Evolutionary conservation across 2,888 invertebrate genomes (phyloP).

Genomic region (Leptarthrus brevirostris): DNA sequence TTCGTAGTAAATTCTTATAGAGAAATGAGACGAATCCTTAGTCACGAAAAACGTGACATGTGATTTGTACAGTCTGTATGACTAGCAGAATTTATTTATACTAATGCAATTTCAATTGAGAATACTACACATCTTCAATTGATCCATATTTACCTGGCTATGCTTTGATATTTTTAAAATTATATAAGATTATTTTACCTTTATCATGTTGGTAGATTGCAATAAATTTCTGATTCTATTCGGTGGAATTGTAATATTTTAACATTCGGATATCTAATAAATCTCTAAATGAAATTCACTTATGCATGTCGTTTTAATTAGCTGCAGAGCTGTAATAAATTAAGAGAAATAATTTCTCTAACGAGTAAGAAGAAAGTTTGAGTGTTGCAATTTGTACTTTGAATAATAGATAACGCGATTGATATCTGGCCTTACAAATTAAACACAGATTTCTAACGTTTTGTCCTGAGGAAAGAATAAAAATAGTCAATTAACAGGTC

Average conservation of each 20-base stretch:
- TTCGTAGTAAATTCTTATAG: too few species aligned
- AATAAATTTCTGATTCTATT: neutral
- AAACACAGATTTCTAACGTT: neutral
- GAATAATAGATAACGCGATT: neutral
- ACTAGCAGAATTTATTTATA: too few species aligned
- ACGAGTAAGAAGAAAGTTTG: neutral
- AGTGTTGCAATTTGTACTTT: neutral
- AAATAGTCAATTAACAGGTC: conserved; percentile 3
- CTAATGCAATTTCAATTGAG: too few species aligned
- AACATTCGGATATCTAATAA: neutral
- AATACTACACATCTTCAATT: too few species aligned
- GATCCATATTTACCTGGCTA: too few species aligned
- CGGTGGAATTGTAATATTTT: neutral
- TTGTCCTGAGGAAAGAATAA: neutral
- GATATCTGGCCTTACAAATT: neutral
- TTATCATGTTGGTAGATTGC: too few species aligned
- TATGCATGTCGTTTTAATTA: conserved; percentile 3
- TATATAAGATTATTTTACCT: too few species aligned
- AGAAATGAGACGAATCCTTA: too few species aligned
- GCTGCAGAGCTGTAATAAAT: neutral
- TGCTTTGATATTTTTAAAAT: too few species aligned
- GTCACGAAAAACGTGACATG: too few species aligned
- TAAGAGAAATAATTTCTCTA: neutral
- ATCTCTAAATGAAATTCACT: neutral
- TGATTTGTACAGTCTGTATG: too few species aligned